Evolutionary conservation across 2,113 vertebrate genomes (phyloP).

Genomic region (Hemicordylus capensis): DNA sequence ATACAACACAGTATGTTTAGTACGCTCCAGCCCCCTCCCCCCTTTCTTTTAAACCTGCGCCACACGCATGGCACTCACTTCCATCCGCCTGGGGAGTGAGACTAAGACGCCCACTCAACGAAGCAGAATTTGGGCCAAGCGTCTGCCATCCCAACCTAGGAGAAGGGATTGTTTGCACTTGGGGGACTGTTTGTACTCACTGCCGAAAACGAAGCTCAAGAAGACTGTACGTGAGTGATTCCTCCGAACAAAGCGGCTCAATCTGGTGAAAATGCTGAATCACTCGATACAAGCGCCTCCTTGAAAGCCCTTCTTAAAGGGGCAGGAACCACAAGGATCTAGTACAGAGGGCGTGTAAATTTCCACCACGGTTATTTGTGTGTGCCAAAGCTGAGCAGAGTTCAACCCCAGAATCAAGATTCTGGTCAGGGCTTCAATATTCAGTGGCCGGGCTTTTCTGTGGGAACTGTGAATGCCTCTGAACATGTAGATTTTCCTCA

Average conservation of each 20-base stretch:
- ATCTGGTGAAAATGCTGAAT: background rate
- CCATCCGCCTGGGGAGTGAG: too few relatives aligned
- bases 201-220: background rate
- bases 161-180: too few relatives aligned
- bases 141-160: too few relatives aligned
- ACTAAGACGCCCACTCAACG: too few relatives aligned
- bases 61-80: background rate
- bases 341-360: background rate
- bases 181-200: background rate
- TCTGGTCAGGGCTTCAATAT: background rate
- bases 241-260: too few relatives aligned
- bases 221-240: too few relatives aligned
- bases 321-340: background rate
- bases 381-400: background rate
- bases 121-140: too few relatives aligned
- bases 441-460: background rate
- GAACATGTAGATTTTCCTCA: background rate
- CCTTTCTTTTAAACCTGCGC: too few relatives aligned
- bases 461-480: background rate
- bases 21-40: background rate
- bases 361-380: background rate
- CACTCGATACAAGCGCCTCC: background rate
- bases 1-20: background rate
- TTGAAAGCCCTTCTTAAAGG: conserved; percentile 1
- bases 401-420: too few relatives aligned